phyloP scores from a whole-genome alignment of 1,140 invertebrate species.

The Drosophila asahinai region DNA sequence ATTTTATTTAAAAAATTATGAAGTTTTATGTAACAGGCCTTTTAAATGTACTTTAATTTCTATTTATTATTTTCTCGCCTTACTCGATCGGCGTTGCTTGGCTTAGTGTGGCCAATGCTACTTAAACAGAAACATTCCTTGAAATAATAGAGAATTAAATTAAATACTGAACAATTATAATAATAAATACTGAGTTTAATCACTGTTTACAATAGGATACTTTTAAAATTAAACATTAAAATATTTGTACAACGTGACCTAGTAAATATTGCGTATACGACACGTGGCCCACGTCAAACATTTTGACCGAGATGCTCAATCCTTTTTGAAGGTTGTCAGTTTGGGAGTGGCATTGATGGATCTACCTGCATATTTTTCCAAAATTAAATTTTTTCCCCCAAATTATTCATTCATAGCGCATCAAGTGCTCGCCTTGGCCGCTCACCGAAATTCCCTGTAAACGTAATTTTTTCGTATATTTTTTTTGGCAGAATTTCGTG shows the following conservation, averaged over 20 bases:
- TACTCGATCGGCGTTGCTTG: neutral
- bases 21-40: too few species aligned
- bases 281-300: neutral
- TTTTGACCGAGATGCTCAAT: constrained; percentile 9
- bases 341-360: constrained; percentile 8
- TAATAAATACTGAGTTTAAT: neutral
- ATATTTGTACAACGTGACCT: neutral
- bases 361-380: constrained; percentile 11
- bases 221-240: neutral
- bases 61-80: too few species aligned
- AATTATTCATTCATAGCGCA: constrained; percentile 37
- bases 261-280: neutral
- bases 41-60: too few species aligned
- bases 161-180: neutral
- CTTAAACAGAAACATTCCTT: neutral
- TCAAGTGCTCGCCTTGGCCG: constrained; percentile 31
- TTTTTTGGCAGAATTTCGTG: constrained; percentile 28
- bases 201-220: too few species aligned
- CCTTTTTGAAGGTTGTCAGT: constrained; percentile 12
- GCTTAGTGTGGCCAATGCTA: neutral
- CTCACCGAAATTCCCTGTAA: constrained; percentile 1
- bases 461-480: neutral
- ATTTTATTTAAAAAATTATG: too few species aligned
- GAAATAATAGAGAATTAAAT: neutral
- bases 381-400: neutral